phyloP scores from a whole-genome alignment of 2,888 invertebrate genomes.

The Timema podura region DNA sequence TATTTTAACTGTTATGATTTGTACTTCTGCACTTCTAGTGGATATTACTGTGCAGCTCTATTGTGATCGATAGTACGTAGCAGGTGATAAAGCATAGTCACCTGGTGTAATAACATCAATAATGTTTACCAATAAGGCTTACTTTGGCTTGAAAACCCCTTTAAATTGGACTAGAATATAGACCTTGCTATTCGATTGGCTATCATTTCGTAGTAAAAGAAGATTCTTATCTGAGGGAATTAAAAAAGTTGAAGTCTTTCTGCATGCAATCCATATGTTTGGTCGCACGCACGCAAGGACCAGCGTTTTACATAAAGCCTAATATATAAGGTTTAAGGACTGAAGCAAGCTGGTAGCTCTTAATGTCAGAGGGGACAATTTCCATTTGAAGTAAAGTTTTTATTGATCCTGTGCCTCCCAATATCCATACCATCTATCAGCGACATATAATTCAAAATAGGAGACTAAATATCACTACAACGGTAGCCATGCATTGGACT shows the following conservation, averaged over 20 bases:
- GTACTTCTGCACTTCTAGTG: no score
- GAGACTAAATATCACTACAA: no score
- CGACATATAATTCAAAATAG: no score
- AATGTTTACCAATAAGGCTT: conserved; percentile 21
- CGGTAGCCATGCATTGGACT: no score
- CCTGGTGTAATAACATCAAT: conserved; percentile 16
- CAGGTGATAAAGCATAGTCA: no score
- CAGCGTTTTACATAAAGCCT: no score
- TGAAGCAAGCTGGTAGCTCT: no score
- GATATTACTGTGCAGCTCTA: no score
- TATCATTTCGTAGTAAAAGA: conserved; percentile 25
- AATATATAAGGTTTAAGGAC: no score
- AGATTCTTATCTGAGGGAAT: conserved; percentile 26
- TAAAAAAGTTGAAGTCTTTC: conserved; percentile 22
- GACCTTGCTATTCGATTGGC: conserved; percentile 18
- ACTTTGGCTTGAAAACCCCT: conserved; percentile 25
- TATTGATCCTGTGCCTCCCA: neutral
- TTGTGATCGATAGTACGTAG: no score
- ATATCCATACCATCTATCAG: no score
- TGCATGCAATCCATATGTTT: conserved; percentile 25
- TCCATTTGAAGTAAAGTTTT: neutral
- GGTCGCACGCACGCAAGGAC: conserved; percentile 19
- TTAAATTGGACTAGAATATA: conserved; percentile 23
- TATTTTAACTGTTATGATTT: no score
- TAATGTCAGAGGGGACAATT: neutral